Evolutionary conservation across 2,797 vertebrate genomes (phyloP).

Genomic region (Lepus oiostolus): DNA sequence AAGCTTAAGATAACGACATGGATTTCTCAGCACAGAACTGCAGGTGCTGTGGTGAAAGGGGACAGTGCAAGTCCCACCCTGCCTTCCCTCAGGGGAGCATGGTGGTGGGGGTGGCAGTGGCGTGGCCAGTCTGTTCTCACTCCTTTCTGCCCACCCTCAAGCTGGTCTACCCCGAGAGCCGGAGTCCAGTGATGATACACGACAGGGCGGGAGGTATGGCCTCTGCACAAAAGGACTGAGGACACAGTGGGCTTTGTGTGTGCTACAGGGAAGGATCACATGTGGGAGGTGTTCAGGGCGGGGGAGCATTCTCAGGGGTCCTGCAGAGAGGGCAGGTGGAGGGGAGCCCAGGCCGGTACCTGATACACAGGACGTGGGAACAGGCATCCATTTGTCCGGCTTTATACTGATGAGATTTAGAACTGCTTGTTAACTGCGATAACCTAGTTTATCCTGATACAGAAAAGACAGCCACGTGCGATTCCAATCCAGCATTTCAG

Average conservation of each 20-base stretch:
- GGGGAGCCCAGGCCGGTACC: background rate
- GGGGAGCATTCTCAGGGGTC: background rate
- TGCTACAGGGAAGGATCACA: background rate
- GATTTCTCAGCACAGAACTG: background rate
- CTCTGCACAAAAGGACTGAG: background rate
- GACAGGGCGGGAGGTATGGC: background rate
- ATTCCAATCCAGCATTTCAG: background rate
- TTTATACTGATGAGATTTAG: background rate
- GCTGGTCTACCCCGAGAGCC: background rate
- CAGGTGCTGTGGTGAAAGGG: background rate
- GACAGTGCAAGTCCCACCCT: background rate
- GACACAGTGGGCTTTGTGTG: background rate
- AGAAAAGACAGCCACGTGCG: background rate
- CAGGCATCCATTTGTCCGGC: background rate
- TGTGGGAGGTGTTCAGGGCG: too few relatives aligned
- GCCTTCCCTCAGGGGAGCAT: background rate
- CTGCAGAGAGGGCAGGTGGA: too few relatives aligned
- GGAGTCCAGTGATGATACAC: too few relatives aligned
- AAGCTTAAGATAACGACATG: background rate
- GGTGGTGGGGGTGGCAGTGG: background rate
- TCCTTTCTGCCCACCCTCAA: background rate
- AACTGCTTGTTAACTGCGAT: background rate
- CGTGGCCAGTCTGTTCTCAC: fast-evolving
- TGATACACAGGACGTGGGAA: background rate
- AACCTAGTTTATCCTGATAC: background rate